Percentiles rank a stretch among this genome's conserved stretches.
phyloP scores from a whole-genome alignment of 2,797 vertebrate genomes.

The Liasis olivaceus region DNA sequence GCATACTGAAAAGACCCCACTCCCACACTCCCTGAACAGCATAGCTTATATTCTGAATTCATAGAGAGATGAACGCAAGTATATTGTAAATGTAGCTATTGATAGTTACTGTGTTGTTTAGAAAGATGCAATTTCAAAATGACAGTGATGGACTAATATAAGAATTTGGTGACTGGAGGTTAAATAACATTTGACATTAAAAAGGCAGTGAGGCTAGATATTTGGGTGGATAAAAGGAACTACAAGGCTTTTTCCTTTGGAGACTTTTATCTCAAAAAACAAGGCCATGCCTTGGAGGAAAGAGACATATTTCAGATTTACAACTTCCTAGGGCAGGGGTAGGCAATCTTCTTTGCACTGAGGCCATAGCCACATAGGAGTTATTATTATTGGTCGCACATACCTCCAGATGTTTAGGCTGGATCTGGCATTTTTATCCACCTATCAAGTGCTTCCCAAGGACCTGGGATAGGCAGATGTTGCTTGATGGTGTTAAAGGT shows the following conservation, averaged over 20 bases:
- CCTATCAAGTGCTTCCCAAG: not conserved
- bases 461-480: not conserved
- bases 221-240: not conserved
- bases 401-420: not conserved
- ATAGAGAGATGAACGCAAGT: not conserved
- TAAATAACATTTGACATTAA: not conserved
- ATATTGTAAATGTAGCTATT: not conserved
- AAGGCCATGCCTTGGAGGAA: not conserved
- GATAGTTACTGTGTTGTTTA: not conserved
- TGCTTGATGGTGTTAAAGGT: not conserved
- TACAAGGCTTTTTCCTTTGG: not conserved
- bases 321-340: not conserved
- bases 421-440: not conserved
- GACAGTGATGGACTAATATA: not conserved
- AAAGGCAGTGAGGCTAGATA: not conserved
- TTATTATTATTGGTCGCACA: not conserved
- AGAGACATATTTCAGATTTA: not conserved
- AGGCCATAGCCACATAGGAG: not conserved
- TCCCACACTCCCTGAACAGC: not conserved
- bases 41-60: slow-evolving; percentile 13
- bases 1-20: fast-evolving
- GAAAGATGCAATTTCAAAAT: not conserved
- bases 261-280: not conserved
- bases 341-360: not conserved
- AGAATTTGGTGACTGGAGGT: not conserved